phyloP scores from a whole-genome alignment of 2,888 invertebrate genomes.

The Monopis laevigella region DNA sequence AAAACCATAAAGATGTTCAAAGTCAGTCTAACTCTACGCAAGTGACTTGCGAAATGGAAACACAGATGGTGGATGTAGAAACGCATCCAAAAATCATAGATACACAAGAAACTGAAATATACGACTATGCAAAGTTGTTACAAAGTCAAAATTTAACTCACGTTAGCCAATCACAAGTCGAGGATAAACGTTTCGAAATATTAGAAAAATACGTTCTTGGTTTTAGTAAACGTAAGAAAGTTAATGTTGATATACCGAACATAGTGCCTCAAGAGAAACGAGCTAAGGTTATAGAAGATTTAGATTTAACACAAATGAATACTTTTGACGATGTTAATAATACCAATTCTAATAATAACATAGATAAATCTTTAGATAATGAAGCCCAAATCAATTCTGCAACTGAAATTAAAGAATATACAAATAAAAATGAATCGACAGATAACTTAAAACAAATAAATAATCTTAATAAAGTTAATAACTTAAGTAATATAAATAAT shows the following conservation, averaged over 20 bases:
- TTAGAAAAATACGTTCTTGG: constrained; percentile 24
- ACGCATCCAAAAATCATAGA: constrained; percentile 16
- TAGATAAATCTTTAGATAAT: too few species aligned
- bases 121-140: constrained; percentile 18
- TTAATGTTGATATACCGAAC: constrained; percentile 4
- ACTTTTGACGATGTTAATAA: background rate
- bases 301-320: background rate
- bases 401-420: background rate
- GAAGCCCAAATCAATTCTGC: background rate
- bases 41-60: background rate
- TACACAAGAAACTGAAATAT: constrained; percentile 25
- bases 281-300: background rate
- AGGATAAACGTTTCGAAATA: constrained; percentile 20
- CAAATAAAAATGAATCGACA: background rate
- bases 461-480: too few species aligned
- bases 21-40: background rate
- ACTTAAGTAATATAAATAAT: too few species aligned
- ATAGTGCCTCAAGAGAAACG: background rate
- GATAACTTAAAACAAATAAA: background rate
- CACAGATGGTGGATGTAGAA: background rate
- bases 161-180: constrained; percentile 32
- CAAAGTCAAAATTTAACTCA: constrained; percentile 28
- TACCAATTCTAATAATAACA: background rate
- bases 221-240: constrained; percentile 1
- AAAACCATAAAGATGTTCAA: background rate